A percentile compares a stretch with the other conserved stretches of the same genome.
Conservation (phyloP, 2,888 invertebrate genomes). For the Tipula lateralis region DNA sequence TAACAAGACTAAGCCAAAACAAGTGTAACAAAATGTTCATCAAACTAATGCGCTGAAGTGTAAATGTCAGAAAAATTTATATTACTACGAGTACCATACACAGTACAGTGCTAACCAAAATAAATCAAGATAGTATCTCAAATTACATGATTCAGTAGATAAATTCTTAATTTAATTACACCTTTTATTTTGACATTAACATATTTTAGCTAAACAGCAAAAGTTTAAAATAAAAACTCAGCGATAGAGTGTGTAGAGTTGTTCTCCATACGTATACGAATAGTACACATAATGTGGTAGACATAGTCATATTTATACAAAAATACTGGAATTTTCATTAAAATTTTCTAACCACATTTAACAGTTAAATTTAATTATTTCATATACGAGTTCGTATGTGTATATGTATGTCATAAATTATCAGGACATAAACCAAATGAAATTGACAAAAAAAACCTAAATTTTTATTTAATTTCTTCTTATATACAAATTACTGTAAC, state of each 20-base stretch:
- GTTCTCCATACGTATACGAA: background rate
- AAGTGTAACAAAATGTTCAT: too few relatives aligned
- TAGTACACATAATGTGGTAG: background rate
- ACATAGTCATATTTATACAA: background rate
- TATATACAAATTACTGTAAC: background rate
- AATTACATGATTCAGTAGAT: background rate
- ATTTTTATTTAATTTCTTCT: background rate
- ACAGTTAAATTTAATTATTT: constrained; percentile 19
- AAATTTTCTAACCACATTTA: constrained; percentile 13
- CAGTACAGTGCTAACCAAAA: too few relatives aligned
- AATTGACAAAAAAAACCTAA: background rate
- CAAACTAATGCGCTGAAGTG: too few relatives aligned
- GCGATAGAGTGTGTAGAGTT: background rate
- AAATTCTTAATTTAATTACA: background rate
- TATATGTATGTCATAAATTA: constrained; percentile 13
- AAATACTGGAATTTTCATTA: constrained; percentile 4
- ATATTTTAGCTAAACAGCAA: background rate
- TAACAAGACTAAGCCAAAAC: too few relatives aligned
- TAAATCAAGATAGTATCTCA: background rate
- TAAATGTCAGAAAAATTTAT: too few relatives aligned
- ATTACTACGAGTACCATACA: too few relatives aligned
- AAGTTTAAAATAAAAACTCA: background rate
- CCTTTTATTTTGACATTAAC: background rate
- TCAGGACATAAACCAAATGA: constrained; percentile 11
- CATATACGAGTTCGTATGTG: background rate